Base-by-base conservation (phyloP, 2,797 vertebrate species). In the Onychomys leucogaster region DNA sequence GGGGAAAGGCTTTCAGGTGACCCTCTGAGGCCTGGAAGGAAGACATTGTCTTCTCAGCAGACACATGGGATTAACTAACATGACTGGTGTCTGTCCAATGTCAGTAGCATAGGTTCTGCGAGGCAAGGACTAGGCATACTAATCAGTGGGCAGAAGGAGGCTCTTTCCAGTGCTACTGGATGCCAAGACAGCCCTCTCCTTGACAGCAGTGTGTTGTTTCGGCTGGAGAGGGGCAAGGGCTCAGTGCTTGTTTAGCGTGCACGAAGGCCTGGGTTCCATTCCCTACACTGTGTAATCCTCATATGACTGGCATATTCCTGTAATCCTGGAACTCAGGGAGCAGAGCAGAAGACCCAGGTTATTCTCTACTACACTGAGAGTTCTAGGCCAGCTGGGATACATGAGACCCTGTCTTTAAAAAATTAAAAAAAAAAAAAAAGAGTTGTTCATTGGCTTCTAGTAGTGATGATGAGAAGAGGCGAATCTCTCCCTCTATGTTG, bases 61-160 rank as follows among this genome's bases (percentile, higher is more conserved):
- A 57, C 0, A 2, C 43, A 41, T 41, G 41, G 6, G 21, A 2
- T 65, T 78, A 37, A 23, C 61, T 61, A 76, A 21, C 25, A 2
- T 83, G 57, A 69, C n/a, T 34, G n/a, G 63, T 59, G 55, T 77
- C 25, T 63, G 75, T 41, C 25, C 29, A 12, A 52, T 75, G 46
- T 82, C 27, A 1, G 27, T 9, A 43, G 27, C 4, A 41, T 46
- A 2, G 29, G 37, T 27, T 41, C n/a, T 21, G 12, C 4, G 9
- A 10, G 27, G 25, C 12, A 63, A 71, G 37, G 1, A 3, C 37
- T 10, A 10, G 5, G 19, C 9, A 23, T 65, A 19, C 13, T 46
- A 0, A 27, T 21, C 14, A 0, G 12, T 16, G 46, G 32, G 43
- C 3, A 13, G 59, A 71, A 23, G 52, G 1, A 4, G 34, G 10